These are phyloP conservation scores for Leptinotarsa rubiginosa DNA, from an alignment of 2,888 invertebrate genomes.

Conservation along the genomic window DNA sequence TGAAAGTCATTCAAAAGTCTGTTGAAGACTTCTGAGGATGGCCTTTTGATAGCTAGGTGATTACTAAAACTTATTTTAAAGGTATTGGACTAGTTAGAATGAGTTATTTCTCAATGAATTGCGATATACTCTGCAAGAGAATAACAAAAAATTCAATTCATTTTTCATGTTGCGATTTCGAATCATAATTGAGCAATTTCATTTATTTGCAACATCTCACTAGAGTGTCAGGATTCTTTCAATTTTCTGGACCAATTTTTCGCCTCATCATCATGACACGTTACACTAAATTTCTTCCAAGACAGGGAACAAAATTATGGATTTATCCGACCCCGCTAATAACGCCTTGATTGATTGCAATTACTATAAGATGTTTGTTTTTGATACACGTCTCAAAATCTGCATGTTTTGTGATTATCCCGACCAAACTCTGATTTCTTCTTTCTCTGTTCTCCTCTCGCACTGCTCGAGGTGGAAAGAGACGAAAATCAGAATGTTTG, in stretches of 20 bases:
- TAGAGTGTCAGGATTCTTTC: neutral
- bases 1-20: too few species aligned
- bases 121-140: too few species aligned
- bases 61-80: too few species aligned
- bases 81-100: too few species aligned
- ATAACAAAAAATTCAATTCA: too few species aligned
- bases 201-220: neutral
- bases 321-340: conserved; percentile 45
- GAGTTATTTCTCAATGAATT: too few species aligned
- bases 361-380: conserved; percentile 66
- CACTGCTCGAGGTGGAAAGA: conserved; percentile 25
- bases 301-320: conserved; percentile 45
- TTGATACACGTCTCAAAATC: conserved; percentile 64
- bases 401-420: conserved; percentile 61
- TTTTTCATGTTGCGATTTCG: too few species aligned
- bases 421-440: conserved; percentile 32
- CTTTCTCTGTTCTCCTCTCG: conserved; percentile 15
- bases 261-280: conserved; percentile 37
- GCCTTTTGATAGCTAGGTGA: too few species aligned
- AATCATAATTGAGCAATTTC: too few species aligned
- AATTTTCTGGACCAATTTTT: conserved; percentile 12
- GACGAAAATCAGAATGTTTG: conserved; percentile 41
- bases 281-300: conserved; percentile 37
- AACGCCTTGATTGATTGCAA: conserved; percentile 65
- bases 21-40: too few species aligned